Base-by-base conservation (phyloP, 37 sponge, comb jelly and placozoan species). In the Hormiphora californensis region DNA sequence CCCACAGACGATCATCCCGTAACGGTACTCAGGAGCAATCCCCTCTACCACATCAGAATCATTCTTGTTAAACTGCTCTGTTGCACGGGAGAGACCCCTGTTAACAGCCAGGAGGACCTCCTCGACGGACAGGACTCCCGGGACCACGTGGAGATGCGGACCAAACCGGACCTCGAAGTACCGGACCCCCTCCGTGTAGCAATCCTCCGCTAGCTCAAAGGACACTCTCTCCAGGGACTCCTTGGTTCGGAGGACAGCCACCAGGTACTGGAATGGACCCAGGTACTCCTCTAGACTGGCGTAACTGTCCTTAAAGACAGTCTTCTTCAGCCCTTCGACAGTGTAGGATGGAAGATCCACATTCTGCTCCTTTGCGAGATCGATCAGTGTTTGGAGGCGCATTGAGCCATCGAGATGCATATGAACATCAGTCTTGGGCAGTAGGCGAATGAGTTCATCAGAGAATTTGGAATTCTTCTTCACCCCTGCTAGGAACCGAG, bases 101-200 rank as follows among this genome's bases (percentile, higher is more conserved):
- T 73, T 73, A 1, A 73, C 46, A 21, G 81, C 81, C 21, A 73
- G 9, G 23, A 73, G 40, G 81, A 73, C 49, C 19, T 73, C 46
- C 35, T 73, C 81, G 21, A 19, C 49, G 1, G 81, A 73, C 43
- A 73, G 23, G 7, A 3, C 35, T 11, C 81, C 81, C 17, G 81
- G 81, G 12, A 73, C 35, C n/a, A 49, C 81, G 22, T 40, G 27
- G n/a, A 73, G 25, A 40, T 73, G 81, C 22, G 81, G 81, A 21
- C 39, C 81, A 73, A 73, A 73, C 23, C 81, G 40, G 7, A 73
- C 49, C 43, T 73, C 81, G 43, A 73, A 73, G 23, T 73, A 73
- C 43, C 81, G 40, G 1, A 73, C 81, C 21, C 81, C 81, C 35
- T 73, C 81, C 5, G 81, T 43, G 27, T 73, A 73, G 46, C 81